phyloP scores from a whole-genome alignment of 2,113 vertebrate species.

The Macquaria ambigua region DNA sequence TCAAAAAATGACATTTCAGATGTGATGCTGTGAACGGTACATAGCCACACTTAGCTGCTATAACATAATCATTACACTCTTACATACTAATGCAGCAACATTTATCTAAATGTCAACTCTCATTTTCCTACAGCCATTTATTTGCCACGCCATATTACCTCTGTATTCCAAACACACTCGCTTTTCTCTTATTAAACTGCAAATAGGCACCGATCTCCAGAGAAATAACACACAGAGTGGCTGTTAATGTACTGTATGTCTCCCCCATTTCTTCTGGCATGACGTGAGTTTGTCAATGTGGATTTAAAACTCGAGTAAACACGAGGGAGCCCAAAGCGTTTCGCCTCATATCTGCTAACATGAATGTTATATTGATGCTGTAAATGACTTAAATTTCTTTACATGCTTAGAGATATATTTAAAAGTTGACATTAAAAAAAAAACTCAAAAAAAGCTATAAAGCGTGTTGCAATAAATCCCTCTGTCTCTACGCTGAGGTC shows the following conservation, averaged over 20 bases:
- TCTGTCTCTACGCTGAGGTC: not conserved
- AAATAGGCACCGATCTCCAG: conserved; percentile 49
- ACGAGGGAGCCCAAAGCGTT: conserved; percentile 16
- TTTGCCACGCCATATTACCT: conserved; percentile 22
- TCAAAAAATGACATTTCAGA: conserved; percentile 18
- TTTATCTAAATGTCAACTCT: conserved; percentile 55
- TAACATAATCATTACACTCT: conserved; percentile 30
- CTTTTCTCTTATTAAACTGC: conserved; percentile 45
- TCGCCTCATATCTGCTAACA: not conserved
- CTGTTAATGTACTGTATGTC: conserved; percentile 26
- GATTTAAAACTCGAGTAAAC: conserved; percentile 6
- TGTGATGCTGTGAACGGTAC: not conserved
- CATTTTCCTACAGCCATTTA: conserved; percentile 24
- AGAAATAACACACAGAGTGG: conserved; percentile 35
- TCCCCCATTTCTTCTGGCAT: not conserved
- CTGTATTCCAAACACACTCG: conserved; percentile 19
- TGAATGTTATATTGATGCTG: not conserved
- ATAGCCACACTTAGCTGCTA: conserved; percentile 12
- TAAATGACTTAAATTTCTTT: not conserved
- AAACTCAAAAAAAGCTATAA: not conserved
- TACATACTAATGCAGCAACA: conserved; percentile 27
- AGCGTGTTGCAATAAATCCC: not conserved
- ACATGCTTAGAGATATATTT: not conserved
- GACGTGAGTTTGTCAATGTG: conserved; percentile 23
- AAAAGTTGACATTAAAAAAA: not conserved